A percentile compares a stretch with the other conserved stretches of the same genome.
phyloP scores from a whole-genome alignment of 1,140 invertebrate species.

The Drosophila serrata region DNA sequence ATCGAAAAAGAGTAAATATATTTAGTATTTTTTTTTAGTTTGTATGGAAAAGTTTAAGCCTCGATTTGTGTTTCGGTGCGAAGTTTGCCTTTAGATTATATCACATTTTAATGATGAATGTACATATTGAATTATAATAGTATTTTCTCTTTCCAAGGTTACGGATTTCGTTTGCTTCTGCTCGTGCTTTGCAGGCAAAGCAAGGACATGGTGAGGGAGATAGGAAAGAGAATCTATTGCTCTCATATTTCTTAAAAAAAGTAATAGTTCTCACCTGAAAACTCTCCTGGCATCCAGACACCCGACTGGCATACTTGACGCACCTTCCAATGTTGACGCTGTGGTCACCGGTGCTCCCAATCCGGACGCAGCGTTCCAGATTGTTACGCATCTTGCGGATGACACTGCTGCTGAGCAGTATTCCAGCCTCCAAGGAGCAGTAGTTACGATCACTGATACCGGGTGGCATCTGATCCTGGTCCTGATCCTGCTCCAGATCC shows the following conservation, averaged over 20 bases:
- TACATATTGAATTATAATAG: background rate
- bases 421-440: constrained; percentile 89
- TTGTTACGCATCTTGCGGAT: constrained; percentile 90
- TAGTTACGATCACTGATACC: constrained; percentile 76
- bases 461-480: constrained; percentile 11
- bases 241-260: too few species aligned
- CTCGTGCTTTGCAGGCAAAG: background rate
- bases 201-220: too few species aligned
- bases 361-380: constrained; percentile 94
- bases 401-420: constrained; percentile 92
- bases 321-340: constrained; percentile 94
- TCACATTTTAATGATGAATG: background rate
- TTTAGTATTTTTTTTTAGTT: background rate
- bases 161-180: background rate
- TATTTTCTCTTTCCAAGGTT: background rate
- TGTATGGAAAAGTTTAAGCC: background rate
- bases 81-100: background rate
- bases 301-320: constrained; percentile 89
- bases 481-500: background rate
- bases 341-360: constrained; percentile 91
- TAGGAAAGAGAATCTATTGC: too few species aligned
- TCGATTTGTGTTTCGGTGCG: background rate
- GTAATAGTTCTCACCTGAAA: too few species aligned
- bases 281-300: constrained; percentile 87
- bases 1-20: background rate